phyloP scores from a whole-genome alignment of 2,888 invertebrate species.

The Rotaria macrura region DNA sequence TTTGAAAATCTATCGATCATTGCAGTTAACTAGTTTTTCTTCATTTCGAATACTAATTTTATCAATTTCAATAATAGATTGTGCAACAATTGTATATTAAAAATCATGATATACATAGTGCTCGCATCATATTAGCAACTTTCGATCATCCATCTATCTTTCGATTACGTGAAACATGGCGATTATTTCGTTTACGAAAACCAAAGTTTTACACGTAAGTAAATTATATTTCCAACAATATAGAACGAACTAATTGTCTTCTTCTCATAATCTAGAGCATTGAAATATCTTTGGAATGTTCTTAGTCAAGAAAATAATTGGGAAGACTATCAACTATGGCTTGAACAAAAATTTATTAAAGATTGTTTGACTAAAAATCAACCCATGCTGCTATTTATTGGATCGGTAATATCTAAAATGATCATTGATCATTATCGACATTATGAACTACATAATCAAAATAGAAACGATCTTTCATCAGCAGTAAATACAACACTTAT shows the following conservation, averaged over 20 bases:
- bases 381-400: not conserved
- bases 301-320: not conserved
- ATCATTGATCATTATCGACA: not conserved
- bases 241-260: no score
- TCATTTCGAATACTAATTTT: no score
- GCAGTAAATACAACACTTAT: not conserved
- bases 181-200: not conserved
- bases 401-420: not conserved
- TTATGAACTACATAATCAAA: not conserved
- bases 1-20: no score
- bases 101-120: not conserved
- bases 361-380: not conserved
- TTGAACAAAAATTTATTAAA: not conserved
- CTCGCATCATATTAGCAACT: not conserved
- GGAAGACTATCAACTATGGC: not conserved
- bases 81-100: not conserved
- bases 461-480: not conserved
- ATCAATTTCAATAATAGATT: not conserved
- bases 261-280: not conserved
- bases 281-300: not conserved
- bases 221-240: not conserved
- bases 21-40: no score
- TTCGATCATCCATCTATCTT: not conserved
- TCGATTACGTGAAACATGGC: not conserved
- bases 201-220: not conserved